Evolutionary conservation across 2,113 vertebrate genomes (phyloP).

Genomic region (Labeo rohita): DNA sequence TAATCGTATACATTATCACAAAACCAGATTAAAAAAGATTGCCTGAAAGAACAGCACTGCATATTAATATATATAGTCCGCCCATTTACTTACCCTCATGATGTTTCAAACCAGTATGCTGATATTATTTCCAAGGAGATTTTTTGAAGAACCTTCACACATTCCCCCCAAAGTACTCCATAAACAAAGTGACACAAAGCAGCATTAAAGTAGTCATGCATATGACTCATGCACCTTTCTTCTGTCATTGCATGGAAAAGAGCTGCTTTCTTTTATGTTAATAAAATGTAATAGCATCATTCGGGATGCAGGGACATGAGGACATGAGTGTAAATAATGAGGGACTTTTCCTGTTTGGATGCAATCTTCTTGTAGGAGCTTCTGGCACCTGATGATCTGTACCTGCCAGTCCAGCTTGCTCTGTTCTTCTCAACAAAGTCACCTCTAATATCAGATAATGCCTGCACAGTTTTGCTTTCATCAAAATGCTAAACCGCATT

Average conservation of each 20-base stretch:
- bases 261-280: slow-evolving; percentile 4
- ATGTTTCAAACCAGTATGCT: background rate
- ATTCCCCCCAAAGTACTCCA: background rate
- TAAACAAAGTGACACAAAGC: background rate
- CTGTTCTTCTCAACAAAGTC: slow-evolving; percentile 16
- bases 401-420: background rate
- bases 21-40: background rate
- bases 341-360: background rate
- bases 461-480: background rate
- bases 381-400: background rate
- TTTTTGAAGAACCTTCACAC: background rate
- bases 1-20: background rate
- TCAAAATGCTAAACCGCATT: slow-evolving; percentile 8
- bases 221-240: background rate
- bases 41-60: background rate
- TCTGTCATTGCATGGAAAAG: background rate
- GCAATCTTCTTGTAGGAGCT: background rate
- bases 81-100: background rate
- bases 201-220: background rate
- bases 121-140: background rate
- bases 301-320: background rate
- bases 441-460: slow-evolving; percentile 13
- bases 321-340: background rate
- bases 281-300: background rate
- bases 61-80: background rate